Evolutionary conservation across 2,797 vertebrate species (phyloP), one percentile per base, ranked within the genome.

Genomic region (Cossypha polioptera): DNA sequence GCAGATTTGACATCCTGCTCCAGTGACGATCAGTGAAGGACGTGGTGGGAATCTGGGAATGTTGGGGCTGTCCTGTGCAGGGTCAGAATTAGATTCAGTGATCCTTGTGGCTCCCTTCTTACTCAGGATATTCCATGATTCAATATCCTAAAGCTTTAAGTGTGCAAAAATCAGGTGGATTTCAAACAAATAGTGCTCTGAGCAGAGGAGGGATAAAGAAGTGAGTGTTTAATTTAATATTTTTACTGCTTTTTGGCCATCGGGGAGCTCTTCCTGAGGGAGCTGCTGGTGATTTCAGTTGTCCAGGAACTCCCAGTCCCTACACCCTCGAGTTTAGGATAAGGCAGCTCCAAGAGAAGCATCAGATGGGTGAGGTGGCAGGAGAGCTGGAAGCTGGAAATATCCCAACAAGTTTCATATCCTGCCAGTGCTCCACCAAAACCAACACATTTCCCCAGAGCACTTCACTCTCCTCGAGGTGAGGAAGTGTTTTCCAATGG

Each of bases 351-450:
- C 76, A 88, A 81, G 21, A 33, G 86, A 94, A 90, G 50, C 83
- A 81, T 63, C 76, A 36, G 69, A 26, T 4, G 72, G 57, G 66
- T 65, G 90, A 94, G 61, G 76, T 88, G 36, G 35, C n/a, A 77
- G 40, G 42, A 92, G 38, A 77, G 21, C 16, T 88, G 88, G 75
- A 45, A 86, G 47, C 6, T 78, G 88, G 42, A 86, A 87, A 25
- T 0, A 1, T 51, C 67, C 50, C 11, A 5, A 17, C 3, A 16
- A 61, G 19, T 35, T 53, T 83, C 45, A 35, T 10, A 36, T 51
- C 33, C 62, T 89, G 65, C 43, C 86, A 36, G 2, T 35, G 38
- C 40, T 68, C 87, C 92, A 89, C 67, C 91, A 89, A 91, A 89
- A 58, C 17, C 67, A 89, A 89, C n/a, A 75, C 9, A 55, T 79